Evolutionary conservation across 1,140 invertebrate species (phyloP), one percentile per base, ranked within the genome.

Genomic region (Pseudomyrmex concolor): DNA sequence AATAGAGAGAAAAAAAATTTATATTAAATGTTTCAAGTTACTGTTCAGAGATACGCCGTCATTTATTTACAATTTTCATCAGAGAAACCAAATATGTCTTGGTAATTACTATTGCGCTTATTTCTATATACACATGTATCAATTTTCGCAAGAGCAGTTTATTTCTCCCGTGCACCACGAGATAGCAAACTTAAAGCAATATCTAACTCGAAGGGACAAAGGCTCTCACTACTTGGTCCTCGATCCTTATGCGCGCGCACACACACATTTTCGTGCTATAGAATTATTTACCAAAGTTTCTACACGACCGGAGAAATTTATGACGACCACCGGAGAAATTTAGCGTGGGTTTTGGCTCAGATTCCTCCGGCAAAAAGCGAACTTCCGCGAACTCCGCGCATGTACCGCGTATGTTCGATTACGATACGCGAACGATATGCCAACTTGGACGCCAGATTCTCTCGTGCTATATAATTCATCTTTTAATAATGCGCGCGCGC

Each of bases 221-320:
- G 70, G 25, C 17, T 54, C 15, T 45, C 68, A 22, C 34, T 22
- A 81, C 55, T 73, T 73, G 12, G 78, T 82, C 34, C 25, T 74
- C 57, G 57, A 51, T 54, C 57, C 78, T 82, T 22, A 45, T 7
- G 34, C 34, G 34, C 34, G 34, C 34, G 0, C 34, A 34, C 25
- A 25, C 5, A 34, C 34, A 34, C 50, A 59, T 15, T 76, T 60
- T 34, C 51, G 51, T 70, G n/a, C 74, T 43, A 9, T 45, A n/a
- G 50, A 84, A 78, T 84, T 84, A 84, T 84, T 84, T 84, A 84
- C 22, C 54, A 63, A 80, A 84, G 82, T 84, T 84, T 68, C 62
- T 50, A 12, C 64, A 13, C 54, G 15, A 17, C 45, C 55, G 62
- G 74, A 60, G 74, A 67, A 80, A 84, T 84, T 84, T 84, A 84